Percentiles rank a stretch among this genome's conserved stretches.
phyloP scores from a whole-genome alignment of 2,888 invertebrate species.

The Nymphalis c-album region DNA sequence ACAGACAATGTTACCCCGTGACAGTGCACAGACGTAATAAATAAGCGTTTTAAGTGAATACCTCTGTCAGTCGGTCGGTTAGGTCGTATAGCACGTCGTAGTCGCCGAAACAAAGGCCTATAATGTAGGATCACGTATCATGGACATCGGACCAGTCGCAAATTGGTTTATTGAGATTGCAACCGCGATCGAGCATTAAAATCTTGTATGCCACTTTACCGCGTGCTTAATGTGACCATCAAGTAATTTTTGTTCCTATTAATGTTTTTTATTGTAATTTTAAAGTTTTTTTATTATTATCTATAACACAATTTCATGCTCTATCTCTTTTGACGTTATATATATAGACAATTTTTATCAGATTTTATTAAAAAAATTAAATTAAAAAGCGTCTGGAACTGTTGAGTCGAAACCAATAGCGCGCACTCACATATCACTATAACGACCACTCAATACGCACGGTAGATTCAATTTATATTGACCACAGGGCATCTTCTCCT shows the following conservation, averaged over 20 bases:
- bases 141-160: conserved; percentile 56
- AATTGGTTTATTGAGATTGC: conserved; percentile 76
- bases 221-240: conserved; percentile 34
- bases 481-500: conserved; percentile 66
- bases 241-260: no score
- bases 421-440: conserved; percentile 61
- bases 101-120: conserved; percentile 57
- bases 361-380: background rate
- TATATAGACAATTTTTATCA: no score
- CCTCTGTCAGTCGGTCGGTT: conserved; percentile 47
- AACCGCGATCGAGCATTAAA: conserved; percentile 57
- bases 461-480: conserved; percentile 70
- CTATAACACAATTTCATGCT: no score
- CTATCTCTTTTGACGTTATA: no score
- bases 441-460: conserved; percentile 68
- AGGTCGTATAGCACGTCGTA: conserved; percentile 42
- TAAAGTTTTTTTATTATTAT: no score
- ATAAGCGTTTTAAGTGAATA: conserved; percentile 52
- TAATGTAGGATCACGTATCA: conserved; percentile 53
- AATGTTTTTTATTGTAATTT: no score
- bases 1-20: conserved; percentile 36
- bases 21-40: conserved; percentile 45
- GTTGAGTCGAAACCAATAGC: conserved; percentile 37
- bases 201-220: conserved; percentile 42
- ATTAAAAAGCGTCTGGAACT: background rate